Conservation (phyloP, 2,888 invertebrate genomes). For the Drosophila sordidula region DNA sequence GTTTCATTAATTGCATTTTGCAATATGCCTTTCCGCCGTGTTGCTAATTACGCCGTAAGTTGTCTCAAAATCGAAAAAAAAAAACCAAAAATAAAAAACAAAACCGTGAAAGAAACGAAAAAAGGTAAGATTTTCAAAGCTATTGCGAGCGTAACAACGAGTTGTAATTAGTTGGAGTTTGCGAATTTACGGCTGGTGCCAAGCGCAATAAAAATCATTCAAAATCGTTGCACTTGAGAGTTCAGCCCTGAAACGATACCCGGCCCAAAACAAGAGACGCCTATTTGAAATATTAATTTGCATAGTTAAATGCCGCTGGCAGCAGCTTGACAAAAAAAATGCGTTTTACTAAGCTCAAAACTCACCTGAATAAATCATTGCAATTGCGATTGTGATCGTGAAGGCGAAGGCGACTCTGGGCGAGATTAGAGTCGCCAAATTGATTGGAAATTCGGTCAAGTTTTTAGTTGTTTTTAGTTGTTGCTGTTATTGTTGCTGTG, state of each 20-base stretch:
- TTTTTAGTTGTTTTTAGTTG: constrained; percentile 39
- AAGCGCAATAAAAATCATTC: constrained; percentile 45
- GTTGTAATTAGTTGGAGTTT: constrained; percentile 59
- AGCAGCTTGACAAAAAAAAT: constrained; percentile 32
- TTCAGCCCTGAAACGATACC: constrained; percentile 37
- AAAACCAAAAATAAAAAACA: background rate
- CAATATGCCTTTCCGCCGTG: constrained; percentile 57
- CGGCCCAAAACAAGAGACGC: constrained; percentile 32
- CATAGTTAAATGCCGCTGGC: constrained; percentile 59
- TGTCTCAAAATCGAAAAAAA: constrained; percentile 13
- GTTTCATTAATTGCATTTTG: constrained; percentile 13
- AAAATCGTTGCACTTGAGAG: constrained; percentile 46
- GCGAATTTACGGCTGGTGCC: constrained; percentile 50
- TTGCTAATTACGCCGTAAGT: constrained; percentile 39
- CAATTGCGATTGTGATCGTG: constrained; percentile 48
- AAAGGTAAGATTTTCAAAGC: constrained; percentile 10
- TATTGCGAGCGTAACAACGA: constrained; percentile 19
- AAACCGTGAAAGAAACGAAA: background rate
- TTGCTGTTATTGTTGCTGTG: constrained; percentile 10
- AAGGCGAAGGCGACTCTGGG: constrained; percentile 55
- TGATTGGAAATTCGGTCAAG: constrained; percentile 74
- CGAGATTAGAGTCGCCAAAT: constrained; percentile 67
- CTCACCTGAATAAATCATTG: constrained; percentile 79
- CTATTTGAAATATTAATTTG: constrained; percentile 51
- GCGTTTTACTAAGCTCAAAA: constrained; percentile 41